Percentiles rank a stretch among this genome's conserved stretches.
Evolutionary conservation across 2,113 vertebrate species (phyloP).

Genomic region (Erinaceus europaeus): DNA sequence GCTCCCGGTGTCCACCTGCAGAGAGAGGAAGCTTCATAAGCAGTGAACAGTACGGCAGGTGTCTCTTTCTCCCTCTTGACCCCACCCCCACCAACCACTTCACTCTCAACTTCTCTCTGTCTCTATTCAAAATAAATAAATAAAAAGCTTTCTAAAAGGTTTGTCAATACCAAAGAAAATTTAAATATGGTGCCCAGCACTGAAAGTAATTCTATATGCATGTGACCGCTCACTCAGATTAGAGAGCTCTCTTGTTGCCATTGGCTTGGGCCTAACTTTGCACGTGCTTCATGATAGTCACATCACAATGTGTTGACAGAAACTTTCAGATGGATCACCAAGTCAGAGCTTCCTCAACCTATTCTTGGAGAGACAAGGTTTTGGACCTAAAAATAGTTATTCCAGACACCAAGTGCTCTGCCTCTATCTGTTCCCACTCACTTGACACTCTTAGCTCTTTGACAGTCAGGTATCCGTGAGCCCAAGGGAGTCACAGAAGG

Average conservation of each 20-base stretch:
- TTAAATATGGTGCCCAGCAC: neutral
- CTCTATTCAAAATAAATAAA: too few relatives aligned
- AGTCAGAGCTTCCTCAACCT: neutral
- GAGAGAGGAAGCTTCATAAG: too few relatives aligned
- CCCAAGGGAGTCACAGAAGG: neutral
- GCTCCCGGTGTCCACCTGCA: too few relatives aligned
- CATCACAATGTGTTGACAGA: neutral
- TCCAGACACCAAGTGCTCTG: neutral
- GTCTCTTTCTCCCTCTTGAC: too few relatives aligned
- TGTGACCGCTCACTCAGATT: too few relatives aligned
- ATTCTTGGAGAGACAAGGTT: conserved; percentile 24
- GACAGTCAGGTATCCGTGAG: neutral
- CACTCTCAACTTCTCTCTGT: too few relatives aligned
- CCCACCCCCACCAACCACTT: too few relatives aligned
- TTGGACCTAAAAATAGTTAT: conserved; percentile 19
- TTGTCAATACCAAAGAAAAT: neutral
- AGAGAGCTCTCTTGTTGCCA: neutral
- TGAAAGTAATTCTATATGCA: neutral
- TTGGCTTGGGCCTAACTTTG: neutral
- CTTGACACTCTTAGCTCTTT: neutral
- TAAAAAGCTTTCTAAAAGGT: too few relatives aligned
- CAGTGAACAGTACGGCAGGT: too few relatives aligned
- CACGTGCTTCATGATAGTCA: neutral
- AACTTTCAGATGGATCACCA: neutral
- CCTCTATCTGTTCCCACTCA: neutral